Evolutionary conservation across 2,888 invertebrate species (phyloP).

Genomic region (Endomychus coccineus): DNA sequence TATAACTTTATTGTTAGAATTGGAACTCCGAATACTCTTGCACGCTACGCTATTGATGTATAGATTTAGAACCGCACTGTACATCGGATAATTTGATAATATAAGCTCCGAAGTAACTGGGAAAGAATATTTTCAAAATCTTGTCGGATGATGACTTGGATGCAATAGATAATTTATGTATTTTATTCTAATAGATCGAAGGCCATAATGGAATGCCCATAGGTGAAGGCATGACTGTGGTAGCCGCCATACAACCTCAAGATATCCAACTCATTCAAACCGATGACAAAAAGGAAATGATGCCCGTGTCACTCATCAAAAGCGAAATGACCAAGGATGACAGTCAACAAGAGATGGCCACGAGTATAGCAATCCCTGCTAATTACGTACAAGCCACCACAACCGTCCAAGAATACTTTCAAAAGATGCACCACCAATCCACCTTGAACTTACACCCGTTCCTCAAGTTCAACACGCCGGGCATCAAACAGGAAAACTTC

Average conservation of each 20-base stretch:
- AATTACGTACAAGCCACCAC: conserved; percentile 49
- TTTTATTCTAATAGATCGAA: conserved; percentile 24
- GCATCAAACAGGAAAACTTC: conserved; percentile 48
- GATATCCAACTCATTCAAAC: conserved; percentile 57
- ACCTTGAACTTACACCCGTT: conserved; percentile 54
- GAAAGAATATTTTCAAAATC: no score
- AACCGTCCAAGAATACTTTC: conserved; percentile 48
- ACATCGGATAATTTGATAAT: no score
- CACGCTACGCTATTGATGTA: no score
- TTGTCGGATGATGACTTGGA: no score
- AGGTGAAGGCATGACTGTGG: conserved; percentile 62
- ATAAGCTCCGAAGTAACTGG: no score
- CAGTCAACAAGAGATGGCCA: conserved; percentile 20
- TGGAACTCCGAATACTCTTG: no score
- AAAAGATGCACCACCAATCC: conserved; percentile 41
- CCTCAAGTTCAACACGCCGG: conserved; percentile 51
- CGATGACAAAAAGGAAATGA: conserved; percentile 40
- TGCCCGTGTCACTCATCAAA: conserved; percentile 48
- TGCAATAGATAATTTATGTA: no score
- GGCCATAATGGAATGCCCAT: conserved; percentile 47
- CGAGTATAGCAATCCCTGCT: conserved; percentile 46
- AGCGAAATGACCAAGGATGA: conserved; percentile 35
- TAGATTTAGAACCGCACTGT: no score
- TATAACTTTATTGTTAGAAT: no score
- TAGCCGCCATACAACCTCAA: conserved; percentile 60